Conservation (phyloP, 2,113 vertebrate genomes). For the Sinocyclocheilus anophthalmus region DNA sequence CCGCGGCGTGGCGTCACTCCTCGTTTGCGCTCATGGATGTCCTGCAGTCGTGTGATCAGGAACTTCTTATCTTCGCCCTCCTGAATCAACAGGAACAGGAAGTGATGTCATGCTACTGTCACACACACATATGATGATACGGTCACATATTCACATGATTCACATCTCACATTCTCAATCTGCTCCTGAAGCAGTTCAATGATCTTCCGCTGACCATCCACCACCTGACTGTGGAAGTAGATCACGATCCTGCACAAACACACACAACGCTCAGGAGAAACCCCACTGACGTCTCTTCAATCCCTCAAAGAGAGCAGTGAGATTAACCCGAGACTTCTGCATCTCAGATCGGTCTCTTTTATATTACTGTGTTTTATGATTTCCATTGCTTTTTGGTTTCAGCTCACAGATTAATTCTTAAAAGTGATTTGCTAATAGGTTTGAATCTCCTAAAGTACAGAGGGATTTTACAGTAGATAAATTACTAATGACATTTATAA, state of each 20-base stretch:
- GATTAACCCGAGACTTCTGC: too few relatives aligned
- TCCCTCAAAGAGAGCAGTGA: too few relatives aligned
- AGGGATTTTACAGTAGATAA: too few relatives aligned
- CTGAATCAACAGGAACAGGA: conserved; percentile 65
- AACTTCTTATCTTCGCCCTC: conserved; percentile 90
- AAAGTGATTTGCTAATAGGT: too few relatives aligned
- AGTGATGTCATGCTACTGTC: not conserved
- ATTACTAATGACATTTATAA: too few relatives aligned
- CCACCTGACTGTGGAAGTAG: conserved; percentile 91
- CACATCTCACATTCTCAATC: conserved; percentile 82
- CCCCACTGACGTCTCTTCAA: too few relatives aligned
- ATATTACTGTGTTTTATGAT: too few relatives aligned
- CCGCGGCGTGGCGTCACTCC: conserved; percentile 37
- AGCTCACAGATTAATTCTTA: too few relatives aligned
- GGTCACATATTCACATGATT: not conserved
- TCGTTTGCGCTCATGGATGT: conserved; percentile 70
- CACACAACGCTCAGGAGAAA: not conserved
- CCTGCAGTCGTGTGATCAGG: conserved; percentile 84
- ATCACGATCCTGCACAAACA: conserved; percentile 77
- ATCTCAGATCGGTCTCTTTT: too few relatives aligned
- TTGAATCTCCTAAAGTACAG: too few relatives aligned
- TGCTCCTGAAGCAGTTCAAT: conserved; percentile 86
- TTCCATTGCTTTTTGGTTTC: too few relatives aligned
- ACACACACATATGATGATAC: not conserved
- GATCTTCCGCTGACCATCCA: conserved; percentile 85